These are phyloP conservation scores for Nephila pilipes DNA, from an alignment of 1,140 invertebrate genomes.

Conservation along the genomic window DNA sequence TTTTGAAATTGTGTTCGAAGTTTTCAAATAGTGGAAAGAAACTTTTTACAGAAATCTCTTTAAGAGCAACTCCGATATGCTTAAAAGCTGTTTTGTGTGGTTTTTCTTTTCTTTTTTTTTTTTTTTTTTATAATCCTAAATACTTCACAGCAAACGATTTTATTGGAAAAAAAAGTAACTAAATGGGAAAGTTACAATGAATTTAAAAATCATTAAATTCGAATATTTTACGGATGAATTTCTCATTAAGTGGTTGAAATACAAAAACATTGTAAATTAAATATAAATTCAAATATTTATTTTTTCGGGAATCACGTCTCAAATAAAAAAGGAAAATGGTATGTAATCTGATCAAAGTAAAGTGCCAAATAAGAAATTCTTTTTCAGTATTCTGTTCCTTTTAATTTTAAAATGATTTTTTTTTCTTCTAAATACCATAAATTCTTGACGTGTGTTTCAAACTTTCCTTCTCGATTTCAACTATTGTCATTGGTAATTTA, in stretches of 20 bases:
- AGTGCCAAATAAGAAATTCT: background rate
- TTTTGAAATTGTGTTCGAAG: too few relatives aligned
- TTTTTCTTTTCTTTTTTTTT: too few relatives aligned
- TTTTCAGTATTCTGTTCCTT: background rate
- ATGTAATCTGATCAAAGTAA: background rate
- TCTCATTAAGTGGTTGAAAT: background rate
- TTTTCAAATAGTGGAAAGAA: too few relatives aligned
- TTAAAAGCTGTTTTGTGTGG: too few relatives aligned
- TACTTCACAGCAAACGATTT: background rate
- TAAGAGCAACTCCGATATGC: too few relatives aligned
- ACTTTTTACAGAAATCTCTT: too few relatives aligned
- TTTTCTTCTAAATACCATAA: background rate
- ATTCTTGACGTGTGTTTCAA: background rate
- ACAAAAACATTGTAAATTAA: background rate
- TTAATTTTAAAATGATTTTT: background rate
- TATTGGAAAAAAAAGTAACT: background rate
- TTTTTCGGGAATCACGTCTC: background rate
- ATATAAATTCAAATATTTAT: background rate
- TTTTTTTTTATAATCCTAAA: too few relatives aligned
- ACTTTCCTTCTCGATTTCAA: background rate
- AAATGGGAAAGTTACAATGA: background rate
- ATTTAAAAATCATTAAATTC: background rate
- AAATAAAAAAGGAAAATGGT: background rate
- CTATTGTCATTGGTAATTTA: conserved; percentile 43
- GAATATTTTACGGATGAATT: background rate